Evolutionary conservation across 1,140 invertebrate genomes (phyloP), one percentile per base, ranked within the genome.

Genomic region (Drosophila obscura): DNA sequence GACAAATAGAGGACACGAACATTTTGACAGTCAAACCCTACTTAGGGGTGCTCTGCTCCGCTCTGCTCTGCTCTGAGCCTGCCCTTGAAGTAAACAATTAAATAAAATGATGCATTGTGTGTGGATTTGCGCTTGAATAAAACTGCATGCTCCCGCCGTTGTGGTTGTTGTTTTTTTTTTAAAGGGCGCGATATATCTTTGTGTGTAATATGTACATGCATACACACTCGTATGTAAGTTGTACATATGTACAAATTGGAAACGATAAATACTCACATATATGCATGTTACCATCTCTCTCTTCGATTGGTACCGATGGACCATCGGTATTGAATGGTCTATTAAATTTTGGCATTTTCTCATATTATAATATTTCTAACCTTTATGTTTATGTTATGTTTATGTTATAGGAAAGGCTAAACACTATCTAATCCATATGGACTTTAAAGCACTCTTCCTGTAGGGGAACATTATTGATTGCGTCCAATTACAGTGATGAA

Each of bases 41-140:
- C 74, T 82, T 82, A 82, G 79, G 74, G 79, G 55, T 74, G 77
- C 51, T 15, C 19, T 28, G 22, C 28, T 24, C 24, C 51, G 31
- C 41, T 55, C 31, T 53, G 7, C 28, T 13, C 16, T 53, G 43
- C 44, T 5, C 46, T 45, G 41, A 63, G 65, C 56, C 57, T 77
- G 77, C 74, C 74, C 74, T 78, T 63, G 58, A 62, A 63, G 31
- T 39, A 75, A 74, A 82, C 74, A 82, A 82, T 78, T 73, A 73
- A 74, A 52, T 69, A 35, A 77, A 68, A 68, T 50, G 19, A 61
- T 74, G 69, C 74, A 58, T 82, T 82, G 79, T 77, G 24, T 72
- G 61, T 57, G 60, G 59, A 77, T 77, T 77, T 77, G 51, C 16
- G 48, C 51, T 49, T 72, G 67, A 77, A 73, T 73, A 72, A 52